Base-by-base conservation (phyloP, 2,113 vertebrate species). In the Callopanchax toddi region DNA sequence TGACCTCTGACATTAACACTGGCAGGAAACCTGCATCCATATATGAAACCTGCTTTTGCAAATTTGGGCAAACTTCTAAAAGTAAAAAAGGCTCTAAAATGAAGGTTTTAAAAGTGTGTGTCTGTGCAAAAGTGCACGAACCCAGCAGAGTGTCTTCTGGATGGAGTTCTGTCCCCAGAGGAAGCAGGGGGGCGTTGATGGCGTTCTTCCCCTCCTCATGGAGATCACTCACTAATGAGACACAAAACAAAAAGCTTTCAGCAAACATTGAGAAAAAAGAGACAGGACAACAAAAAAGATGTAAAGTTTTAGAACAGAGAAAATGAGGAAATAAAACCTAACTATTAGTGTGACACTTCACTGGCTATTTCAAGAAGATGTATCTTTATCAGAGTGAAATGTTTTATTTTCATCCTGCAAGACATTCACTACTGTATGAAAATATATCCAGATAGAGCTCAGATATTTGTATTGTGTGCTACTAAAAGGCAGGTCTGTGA, bases 131-230 rank as follows among this genome's bases (percentile, higher is more conserved):
- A 18, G 2, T 21, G n/a, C 52, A 22, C 15, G 16, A 94, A 99
- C 97, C 97, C 26, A 99, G 79, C 6, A 95, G 76, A 1, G 94
- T 92, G 76, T 99, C 97, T 74, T 97, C 96, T 0, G 95, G 96
- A 50, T 96, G 95, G 55, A 98, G 78, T 39, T 95, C 94, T 11
- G 83, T 85, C 0, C 80, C 52, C 1, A 92, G 73, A 11, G 93
- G 93, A 0, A 93, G 91, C 93, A 98, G 90, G 0, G 97, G 95
- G 0, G 91, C 89, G 50, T 97, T 94, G 92, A 99, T 98, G 70
- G 97, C 96, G 73, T 95, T 95, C 81, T 95, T 97, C 15, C 97
- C 97, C 76, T 98, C 97, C 76, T 97, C 96, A 42, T 97, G 96
- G 67, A 99, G 93, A 88, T 97, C 96, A 37, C 87, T 96, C 95